These are phyloP conservation scores for Campaea margaritaria DNA, from an alignment of 2,888 invertebrate genomes.

Conservation along the genomic window DNA sequence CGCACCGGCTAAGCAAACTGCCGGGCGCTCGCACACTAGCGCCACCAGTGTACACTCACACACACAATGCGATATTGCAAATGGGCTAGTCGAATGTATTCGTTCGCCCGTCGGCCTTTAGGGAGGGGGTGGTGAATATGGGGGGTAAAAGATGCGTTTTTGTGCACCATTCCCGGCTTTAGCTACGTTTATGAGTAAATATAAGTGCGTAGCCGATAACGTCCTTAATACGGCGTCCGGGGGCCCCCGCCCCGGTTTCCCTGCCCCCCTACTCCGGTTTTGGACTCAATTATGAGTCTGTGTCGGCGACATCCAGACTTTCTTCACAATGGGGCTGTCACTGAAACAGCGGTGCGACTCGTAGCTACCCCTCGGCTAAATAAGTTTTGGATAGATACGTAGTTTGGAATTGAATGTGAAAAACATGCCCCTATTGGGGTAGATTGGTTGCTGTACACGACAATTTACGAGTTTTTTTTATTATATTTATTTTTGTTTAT, in stretches of 20 bases:
- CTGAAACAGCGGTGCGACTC: constrained; percentile 23
- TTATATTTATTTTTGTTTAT: too few relatives aligned
- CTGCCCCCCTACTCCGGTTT: constrained; percentile 45
- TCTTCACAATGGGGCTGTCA: constrained; percentile 50
- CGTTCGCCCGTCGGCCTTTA: constrained; percentile 74
- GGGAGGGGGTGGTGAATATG: constrained; percentile 56
- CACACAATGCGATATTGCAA: constrained; percentile 83
- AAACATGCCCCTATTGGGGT: constrained; percentile 2
- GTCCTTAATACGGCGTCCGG: constrained; percentile 53
- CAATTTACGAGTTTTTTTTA: background rate
- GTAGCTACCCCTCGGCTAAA: constrained; percentile 29
- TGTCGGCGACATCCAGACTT: constrained; percentile 49
- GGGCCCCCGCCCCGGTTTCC: constrained; percentile 6
- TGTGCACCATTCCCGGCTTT: constrained; percentile 76
- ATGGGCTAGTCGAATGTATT: constrained; percentile 85
- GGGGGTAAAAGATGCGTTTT: constrained; percentile 81
- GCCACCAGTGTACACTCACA: constrained; percentile 62
- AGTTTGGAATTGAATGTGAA: constrained; percentile 18
- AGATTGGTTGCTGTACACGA: background rate
- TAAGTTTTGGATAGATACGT: constrained; percentile 33
- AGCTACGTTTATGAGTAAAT: constrained; percentile 76
- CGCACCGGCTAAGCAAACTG: constrained; percentile 80
- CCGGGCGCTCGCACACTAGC: constrained; percentile 54
- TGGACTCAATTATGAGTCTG: constrained; percentile 57
- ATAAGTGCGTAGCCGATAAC: constrained; percentile 81